Percentiles rank a stretch among this genome's conserved stretches.
Conservation (phyloP, 2,888 invertebrate species). For the Helobdella robusta region DNA sequence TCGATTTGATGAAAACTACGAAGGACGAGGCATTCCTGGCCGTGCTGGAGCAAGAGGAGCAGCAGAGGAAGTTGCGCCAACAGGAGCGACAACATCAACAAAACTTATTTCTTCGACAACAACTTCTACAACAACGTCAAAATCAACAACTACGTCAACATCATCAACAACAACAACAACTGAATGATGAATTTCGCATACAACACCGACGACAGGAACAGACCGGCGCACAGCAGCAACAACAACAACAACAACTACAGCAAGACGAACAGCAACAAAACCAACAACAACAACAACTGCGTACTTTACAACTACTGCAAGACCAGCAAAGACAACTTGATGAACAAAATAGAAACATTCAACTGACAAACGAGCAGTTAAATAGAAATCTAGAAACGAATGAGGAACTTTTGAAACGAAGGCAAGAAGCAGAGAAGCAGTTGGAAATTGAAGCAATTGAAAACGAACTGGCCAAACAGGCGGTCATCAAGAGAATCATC, state of each 20-base stretch:
- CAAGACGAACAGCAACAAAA: neutral
- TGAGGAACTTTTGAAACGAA: too few species aligned
- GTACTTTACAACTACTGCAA: neutral
- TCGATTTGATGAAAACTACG: too few species aligned
- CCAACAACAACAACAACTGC: neutral
- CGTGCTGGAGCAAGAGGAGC: too few species aligned
- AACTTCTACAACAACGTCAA: neutral
- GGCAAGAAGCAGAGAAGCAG: too few species aligned
- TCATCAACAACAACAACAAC: neutral
- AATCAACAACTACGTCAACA: neutral
- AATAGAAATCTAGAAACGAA: constrained; percentile 5
- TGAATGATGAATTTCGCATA: too few species aligned
- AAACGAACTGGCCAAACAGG: too few species aligned
- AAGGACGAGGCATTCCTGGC: too few species aligned
- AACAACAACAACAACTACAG: neutral
- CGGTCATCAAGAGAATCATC: too few species aligned
- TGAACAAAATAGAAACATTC: neutral
- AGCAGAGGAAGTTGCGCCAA: too few species aligned
- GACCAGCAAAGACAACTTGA: neutral
- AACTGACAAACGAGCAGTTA: neutral
- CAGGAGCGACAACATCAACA: too few species aligned
- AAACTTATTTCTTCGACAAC: neutral
- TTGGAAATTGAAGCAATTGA: too few species aligned
- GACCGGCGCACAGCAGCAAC: neutral
- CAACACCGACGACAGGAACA: neutral